Evolutionary conservation across 1,140 invertebrate species (phyloP), one percentile per base, ranked within the genome.

Genomic region (Aphelinus atriplicis): DNA sequence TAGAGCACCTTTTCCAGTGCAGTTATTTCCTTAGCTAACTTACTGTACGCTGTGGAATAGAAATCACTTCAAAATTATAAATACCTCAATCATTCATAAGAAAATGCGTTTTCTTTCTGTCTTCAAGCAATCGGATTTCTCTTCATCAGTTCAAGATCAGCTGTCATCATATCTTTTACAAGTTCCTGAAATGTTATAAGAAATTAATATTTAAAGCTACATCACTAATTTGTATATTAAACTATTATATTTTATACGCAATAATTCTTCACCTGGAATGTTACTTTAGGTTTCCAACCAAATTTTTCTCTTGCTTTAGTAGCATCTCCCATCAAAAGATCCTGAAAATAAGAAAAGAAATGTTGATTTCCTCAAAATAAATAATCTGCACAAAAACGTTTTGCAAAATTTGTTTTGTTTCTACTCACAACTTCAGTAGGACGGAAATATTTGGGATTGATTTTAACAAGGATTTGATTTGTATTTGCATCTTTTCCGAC

Each of bases 371-470:
- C 51, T 26, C 26, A 26, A 26, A 26, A 26, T 26, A 26, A 26
- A 26, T 26, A 26, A 26, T 26, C 26, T 26, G 26, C 26, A 26
- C 26, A 26, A 26, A 26, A 26, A 26, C 26, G 26, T 26, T 66
- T 42, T 60, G 26, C 62, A 65, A 45, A 61, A 68, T 66, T 53
- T 9, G 51, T 6, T 9, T 53, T 53, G 51, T 9, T 61, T 57
- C 46, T 72, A 91, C 95, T 92, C 88, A 97, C 95, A 81, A 99
- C 98, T 95, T 99, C 98, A 3, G 98, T 97, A 47, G 98, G 98
- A 71, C 98, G 90, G 84, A 98, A 99, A 89, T 95, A 99, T 86
- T 97, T 97, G 0, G 95, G 91, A 89, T 99, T 98, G n/a, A 99
- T 91, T 84, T 91, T 92, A 10, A 99, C 93, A 7, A 97, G 90